phyloP scores from a whole-genome alignment of 1,140 invertebrate species.

The Zaprionus ornatus region DNA sequence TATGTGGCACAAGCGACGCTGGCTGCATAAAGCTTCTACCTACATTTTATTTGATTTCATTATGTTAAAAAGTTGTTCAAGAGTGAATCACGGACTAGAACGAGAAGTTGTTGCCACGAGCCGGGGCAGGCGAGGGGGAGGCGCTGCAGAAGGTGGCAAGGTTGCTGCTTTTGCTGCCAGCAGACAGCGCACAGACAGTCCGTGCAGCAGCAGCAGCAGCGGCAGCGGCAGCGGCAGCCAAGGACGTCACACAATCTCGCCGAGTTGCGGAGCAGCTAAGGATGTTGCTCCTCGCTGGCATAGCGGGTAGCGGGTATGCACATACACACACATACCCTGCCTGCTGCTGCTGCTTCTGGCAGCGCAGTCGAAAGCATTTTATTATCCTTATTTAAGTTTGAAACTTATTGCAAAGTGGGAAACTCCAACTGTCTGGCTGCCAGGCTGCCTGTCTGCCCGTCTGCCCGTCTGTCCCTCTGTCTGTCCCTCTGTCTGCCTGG shows the following conservation, averaged over 20 bases:
- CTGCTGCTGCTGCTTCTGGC: constrained; percentile 14
- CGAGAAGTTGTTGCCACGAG: constrained; percentile 35
- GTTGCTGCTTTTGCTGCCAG: not conserved
- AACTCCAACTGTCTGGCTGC: constrained; percentile 67
- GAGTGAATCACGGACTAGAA: constrained; percentile 69
- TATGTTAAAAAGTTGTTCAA: constrained; percentile 81
- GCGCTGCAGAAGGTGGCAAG: constrained; percentile 43
- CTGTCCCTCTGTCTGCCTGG: not conserved
- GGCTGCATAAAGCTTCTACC: constrained; percentile 67
- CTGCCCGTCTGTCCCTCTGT: constrained; percentile 9
- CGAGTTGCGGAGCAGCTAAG: constrained; percentile 4
- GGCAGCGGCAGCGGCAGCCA: constrained; percentile 15
- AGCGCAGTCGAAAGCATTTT: constrained; percentile 77
- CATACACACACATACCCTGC: not conserved
- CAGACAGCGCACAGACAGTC: constrained; percentile 4
- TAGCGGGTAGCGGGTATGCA: not conserved
- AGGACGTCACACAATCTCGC: constrained; percentile 27
- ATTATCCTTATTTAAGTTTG: constrained; percentile 83
- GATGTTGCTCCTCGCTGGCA: not conserved
- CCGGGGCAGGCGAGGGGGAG: not conserved
- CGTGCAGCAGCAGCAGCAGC: not conserved
- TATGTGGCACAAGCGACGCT: constrained; percentile 50
- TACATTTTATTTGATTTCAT: constrained; percentile 82
- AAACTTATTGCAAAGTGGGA: constrained; percentile 83
- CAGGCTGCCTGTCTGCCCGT: not conserved